These are phyloP conservation scores for Nemopilema nomurai DNA, from an alignment of 30 jellyfish, hydroid and myxozoan genomes.

Conservation along the genomic window DNA sequence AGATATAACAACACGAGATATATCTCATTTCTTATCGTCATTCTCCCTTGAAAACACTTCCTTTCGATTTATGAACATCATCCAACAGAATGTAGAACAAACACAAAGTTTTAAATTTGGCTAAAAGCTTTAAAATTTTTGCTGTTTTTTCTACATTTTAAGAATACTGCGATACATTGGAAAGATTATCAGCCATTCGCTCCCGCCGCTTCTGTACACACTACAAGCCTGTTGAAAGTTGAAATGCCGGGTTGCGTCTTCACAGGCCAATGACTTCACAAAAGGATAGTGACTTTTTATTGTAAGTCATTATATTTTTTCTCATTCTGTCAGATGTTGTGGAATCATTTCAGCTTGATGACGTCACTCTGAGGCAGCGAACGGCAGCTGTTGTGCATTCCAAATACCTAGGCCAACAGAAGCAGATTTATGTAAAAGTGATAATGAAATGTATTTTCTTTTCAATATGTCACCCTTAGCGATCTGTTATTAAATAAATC, in stretches of 20 bases:
- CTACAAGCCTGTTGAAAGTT: too few relatives aligned
- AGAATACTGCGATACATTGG: neutral
- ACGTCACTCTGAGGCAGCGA: neutral
- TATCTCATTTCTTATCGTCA: too few relatives aligned
- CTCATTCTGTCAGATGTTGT: too few relatives aligned
- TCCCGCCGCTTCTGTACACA: too few relatives aligned
- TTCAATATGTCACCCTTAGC: slow-evolving; percentile 7
- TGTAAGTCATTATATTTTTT: too few relatives aligned
- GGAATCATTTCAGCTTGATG: too few relatives aligned
- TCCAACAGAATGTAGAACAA: neutral
- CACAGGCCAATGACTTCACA: neutral
- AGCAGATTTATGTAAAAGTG: slow-evolving; percentile 4
- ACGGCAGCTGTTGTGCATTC: slow-evolving; percentile 1
- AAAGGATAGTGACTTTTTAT: too few relatives aligned
- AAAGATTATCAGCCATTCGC: too few relatives aligned
- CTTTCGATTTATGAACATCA: neutral
- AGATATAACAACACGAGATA: too few relatives aligned
- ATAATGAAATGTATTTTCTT: neutral
- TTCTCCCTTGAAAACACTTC: neutral
- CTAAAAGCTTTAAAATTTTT: neutral
- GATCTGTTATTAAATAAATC: neutral
- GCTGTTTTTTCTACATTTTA: neutral
- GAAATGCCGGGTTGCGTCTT: too few relatives aligned
- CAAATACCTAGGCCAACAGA: neutral
- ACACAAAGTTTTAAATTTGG: neutral